Base-by-base conservation (phyloP, 2,113 vertebrate genomes). In the Semnornis frantzii region DNA sequence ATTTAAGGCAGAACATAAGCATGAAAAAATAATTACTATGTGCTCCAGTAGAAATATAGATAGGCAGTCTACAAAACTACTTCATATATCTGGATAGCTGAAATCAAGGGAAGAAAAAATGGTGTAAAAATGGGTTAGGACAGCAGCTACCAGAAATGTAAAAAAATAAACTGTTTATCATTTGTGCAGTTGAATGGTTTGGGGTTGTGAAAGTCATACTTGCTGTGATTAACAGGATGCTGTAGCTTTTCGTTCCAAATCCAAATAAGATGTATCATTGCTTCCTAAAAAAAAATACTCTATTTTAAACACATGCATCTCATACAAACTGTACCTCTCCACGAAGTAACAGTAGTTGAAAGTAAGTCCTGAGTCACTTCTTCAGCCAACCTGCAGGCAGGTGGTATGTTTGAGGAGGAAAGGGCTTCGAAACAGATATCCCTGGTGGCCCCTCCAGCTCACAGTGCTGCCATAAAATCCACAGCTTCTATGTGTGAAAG, bases 1-100 rank as follows among this genome's bases (percentile, higher is more conserved):
- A 84, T 15, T 88, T 95, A 96, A 96, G 91, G 66, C 85, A 92
- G 42, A 93, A 92, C 14, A 70, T 42, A 92, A 87, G 44, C 76
- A 93, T 92, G 92, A 6, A 93, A 94, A 95, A 92, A 87, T 84
- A 95, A 93, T 59, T 73, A 65, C 21, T 85, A 10, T 54, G 60
- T 55, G 63, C 87, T 78, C 12, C 77, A 92, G 73, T 39, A 93
- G 42, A 96, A 96, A 93, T 84, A 87, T 31, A 93, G 74, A 73
- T 37, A 90, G 55, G 84, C 90, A 85, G 48, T 92, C 87, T 90
- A 73, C 30, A 85, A 64, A 91, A 92, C 15, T 30, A 94, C 95
- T 94, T 96, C n/a, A 89, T 85, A 70, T 6, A 73, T 86, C 24
- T 93, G 63, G 87, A 82, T 25, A 85, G 58, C 37, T 88, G 74